Conservation (phyloP, 2,797 vertebrate genomes). For the Poecilia velifera region DNA sequence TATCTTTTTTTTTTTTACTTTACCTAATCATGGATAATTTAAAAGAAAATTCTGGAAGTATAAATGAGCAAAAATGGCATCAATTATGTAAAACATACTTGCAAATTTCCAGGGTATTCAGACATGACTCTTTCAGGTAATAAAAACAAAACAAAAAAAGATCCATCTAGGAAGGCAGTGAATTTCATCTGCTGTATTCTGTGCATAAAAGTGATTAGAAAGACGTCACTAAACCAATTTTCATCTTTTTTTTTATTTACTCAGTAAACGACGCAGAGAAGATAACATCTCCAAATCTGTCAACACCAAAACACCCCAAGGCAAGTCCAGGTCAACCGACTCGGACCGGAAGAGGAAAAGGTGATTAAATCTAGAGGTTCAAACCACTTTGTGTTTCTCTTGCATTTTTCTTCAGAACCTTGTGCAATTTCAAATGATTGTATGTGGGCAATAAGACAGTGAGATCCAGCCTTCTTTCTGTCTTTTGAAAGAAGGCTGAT, state of each 20-base stretch:
- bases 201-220: background rate
- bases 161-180: background rate
- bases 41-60: background rate
- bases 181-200: background rate
- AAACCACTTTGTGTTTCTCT: conserved; percentile 4
- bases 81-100: background rate
- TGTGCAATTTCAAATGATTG: background rate
- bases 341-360: conserved; percentile 97
- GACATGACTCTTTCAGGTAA: background rate
- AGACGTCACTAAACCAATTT: background rate
- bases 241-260: conserved; percentile 10
- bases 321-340: conserved; percentile 91
- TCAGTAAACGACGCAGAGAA: conserved; percentile 89
- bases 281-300: conserved; percentile 88
- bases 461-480: background rate
- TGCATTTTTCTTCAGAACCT: background rate
- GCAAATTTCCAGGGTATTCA: background rate
- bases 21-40: background rate
- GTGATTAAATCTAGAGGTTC: conserved; percentile 71
- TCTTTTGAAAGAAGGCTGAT: background rate
- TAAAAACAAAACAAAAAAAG: background rate
- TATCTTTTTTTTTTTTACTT: background rate
- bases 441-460: background rate
- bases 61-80: background rate
- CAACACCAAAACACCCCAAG: conserved; percentile 88